Base-by-base conservation (phyloP, 2,113 vertebrate genomes). In the Antidorcas marsupialis region DNA sequence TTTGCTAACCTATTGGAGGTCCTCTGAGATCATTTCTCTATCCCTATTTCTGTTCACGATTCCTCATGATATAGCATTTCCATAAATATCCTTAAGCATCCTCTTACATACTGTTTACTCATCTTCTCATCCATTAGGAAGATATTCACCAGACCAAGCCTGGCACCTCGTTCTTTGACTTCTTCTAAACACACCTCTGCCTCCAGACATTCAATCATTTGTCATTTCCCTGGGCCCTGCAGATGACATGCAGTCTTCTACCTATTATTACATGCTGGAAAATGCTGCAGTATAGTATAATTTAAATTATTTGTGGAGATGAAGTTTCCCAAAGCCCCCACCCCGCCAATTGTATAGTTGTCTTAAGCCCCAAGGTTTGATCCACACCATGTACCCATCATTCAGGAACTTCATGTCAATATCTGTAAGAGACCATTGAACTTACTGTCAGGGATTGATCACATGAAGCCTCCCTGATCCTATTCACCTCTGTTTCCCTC, bases 71-170 rank as follows among this genome's bases (percentile, higher is more conserved):
- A 13, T 30, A 64, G 90, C 88, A 33, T 94, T 90, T 91, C 95
- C 95, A 83, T 96, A 96, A 97, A 91, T 95, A 94, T 50, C 91
- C 60, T 27, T 52, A 79, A 96, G 90, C 92, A 78, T 79, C 94
- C 81, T 96, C 85, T 94, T 97, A 74, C 67, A n/a, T 84, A 87
- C 52, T 60, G 94, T 97, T 82, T 91, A 81, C 86, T 95, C 89
- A 79, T 94, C 91, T 94, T 89, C 76, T 60, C 47, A 39, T 95
- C 84, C 96, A 97, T 94, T 94, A 98, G 90, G 94, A 74, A 83
- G 94, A 93, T 25, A 87, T 15, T 53, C 79, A 67, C 62, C 85
- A 96, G 96, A 95, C 82, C 45, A 52, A 67, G n/a, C 95, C 78
- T 87, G 67, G 85, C 97, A 91, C 91, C 91, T 83, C 28, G 17